Percentiles rank a stretch among this genome's conserved stretches.
These are phyloP conservation scores for Eptesicus fuscus DNA, from an alignment of 2,113 vertebrate genomes.

Conservation along the genomic window DNA sequence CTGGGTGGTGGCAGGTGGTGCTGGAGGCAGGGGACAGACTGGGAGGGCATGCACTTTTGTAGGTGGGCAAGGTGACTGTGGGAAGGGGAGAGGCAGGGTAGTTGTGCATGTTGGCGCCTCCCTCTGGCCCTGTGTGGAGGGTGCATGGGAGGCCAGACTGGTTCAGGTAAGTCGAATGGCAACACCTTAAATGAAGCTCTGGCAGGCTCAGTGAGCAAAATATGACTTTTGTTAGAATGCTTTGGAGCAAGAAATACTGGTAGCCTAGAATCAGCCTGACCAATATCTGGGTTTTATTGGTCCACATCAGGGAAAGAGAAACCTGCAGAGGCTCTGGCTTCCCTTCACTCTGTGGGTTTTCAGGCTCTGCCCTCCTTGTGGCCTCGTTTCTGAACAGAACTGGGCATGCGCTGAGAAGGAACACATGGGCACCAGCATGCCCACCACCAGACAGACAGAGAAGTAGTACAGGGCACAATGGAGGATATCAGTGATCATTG, in stretches of 20 bases:
- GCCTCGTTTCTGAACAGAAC: not conserved
- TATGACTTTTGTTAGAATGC: not conserved
- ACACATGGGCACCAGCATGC: not conserved
- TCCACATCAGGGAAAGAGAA: not conserved
- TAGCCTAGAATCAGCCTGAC: not conserved
- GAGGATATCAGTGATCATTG: no score
- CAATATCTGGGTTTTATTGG: not conserved
- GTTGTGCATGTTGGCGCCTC: rapidly evolving
- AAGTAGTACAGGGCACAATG: no score
- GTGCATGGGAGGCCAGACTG: not conserved
- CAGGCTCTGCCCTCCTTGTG: not conserved
- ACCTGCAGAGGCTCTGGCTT: not conserved
- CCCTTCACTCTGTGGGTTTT: not conserved
- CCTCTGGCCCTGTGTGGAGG: not conserved
- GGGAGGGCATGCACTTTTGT: rapidly evolving
- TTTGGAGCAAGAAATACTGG: not conserved
- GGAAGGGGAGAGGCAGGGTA: not conserved
- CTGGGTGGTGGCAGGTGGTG: rapidly evolving
- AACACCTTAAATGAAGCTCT: not conserved
- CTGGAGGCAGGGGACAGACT: no score
- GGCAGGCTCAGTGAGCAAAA: not conserved
- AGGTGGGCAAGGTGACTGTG: not conserved
- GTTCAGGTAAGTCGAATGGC: not conserved
- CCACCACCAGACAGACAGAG: not conserved
- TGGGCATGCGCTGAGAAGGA: not conserved